Evolutionary conservation across 2,113 vertebrate species (phyloP), one percentile per base, ranked within the genome.

Genomic region (Uria aalge): DNA sequence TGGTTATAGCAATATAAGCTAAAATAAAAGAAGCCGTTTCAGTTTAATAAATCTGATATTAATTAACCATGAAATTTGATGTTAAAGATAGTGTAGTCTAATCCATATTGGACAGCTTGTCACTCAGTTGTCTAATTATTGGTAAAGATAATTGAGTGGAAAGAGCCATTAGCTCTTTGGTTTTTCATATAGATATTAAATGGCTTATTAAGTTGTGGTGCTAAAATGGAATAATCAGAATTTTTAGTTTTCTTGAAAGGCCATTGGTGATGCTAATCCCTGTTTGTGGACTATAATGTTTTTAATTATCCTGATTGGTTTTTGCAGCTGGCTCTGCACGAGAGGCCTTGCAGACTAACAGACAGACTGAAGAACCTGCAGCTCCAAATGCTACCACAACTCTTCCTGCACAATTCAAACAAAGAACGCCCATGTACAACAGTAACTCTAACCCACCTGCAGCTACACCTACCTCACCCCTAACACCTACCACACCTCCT

Each of bases 381-480:
- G 94, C 98, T 36, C 97, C 98, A 9, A 98, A 95, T 82, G 95
- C 98, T 71, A 95, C 98, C n/a, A 91, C 96, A 63, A 64, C 93
- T 85, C 97, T 99, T 53, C 98, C 99, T 2, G 97, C 98, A 12
- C 99, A 99, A 94, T 99, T 99, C 97, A 99, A 99, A 94, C 99
- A 99, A 96, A 98, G 99, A 94, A 98, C 99, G 6, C 98, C 99
- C 16, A 99, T 99, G 99, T 99, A 99, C 97, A 99, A 99, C 62
- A 99, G 99, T 40, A 97, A 98, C 95, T 98, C 98, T 73, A 98
- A 98, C 29, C 98, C 99, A 13, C 94, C 97, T 32, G 75, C 96
- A 23, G 98, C 99, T 56, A 97, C 98, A 3, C 99, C 99, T 85
- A 98, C 99, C 94, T 99, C 99, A 19, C 99, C 99, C 6, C 96